Base-by-base conservation (phyloP, 2,797 vertebrate genomes). In the Limnodromus scolopaceus region DNA sequence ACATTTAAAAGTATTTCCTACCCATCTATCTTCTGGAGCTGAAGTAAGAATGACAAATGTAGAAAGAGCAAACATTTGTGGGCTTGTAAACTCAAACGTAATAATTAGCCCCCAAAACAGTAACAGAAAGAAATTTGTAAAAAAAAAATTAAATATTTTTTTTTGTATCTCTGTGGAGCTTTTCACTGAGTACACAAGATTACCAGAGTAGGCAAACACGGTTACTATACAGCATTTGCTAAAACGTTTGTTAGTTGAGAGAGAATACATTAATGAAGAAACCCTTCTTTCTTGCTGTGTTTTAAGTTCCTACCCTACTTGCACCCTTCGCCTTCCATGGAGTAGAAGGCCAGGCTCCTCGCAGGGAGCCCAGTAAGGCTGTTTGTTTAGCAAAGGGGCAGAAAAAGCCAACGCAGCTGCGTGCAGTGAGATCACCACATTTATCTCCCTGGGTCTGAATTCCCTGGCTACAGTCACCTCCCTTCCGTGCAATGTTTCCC, bases 351-450 rank as follows among this genome's bases (percentile, higher is more conserved):
- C 18, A 11, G 27, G 41, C 13, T 84, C 43, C 34, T 30, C 7
- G 23, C 1, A 86, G 36, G 49, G 78, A 83, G 32, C 13, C 72
- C 51, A 63, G 16, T 9, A 48, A 46, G 30, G 53, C 55, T 84
- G 53, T 82, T 64, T 86, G 39, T 64, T 93, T 57, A 91, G 90
- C 58, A 78, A 49, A 89, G 64, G 48, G 71, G 70, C 43, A 92
- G 92, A 81, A 94, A 96, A 97, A 93, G 90, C 90, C 96, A 96
- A 74, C 74, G 91, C 95, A 97, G 95, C 96, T 97, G 97, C 0
- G 0, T 43, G 41, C n/a, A 94, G 71, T 97, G 97, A 97, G 95
- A 92, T 97, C 96, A 97, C 86, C 87, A 84, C 43, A 6, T 95
- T 97, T 92, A 96, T 92, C 93, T 97, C 97, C 97, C 65, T 77